Evolutionary conservation across 2,797 vertebrate species (phyloP), one percentile per base, ranked within the genome.

Genomic region (Macropus fuliginosus): DNA sequence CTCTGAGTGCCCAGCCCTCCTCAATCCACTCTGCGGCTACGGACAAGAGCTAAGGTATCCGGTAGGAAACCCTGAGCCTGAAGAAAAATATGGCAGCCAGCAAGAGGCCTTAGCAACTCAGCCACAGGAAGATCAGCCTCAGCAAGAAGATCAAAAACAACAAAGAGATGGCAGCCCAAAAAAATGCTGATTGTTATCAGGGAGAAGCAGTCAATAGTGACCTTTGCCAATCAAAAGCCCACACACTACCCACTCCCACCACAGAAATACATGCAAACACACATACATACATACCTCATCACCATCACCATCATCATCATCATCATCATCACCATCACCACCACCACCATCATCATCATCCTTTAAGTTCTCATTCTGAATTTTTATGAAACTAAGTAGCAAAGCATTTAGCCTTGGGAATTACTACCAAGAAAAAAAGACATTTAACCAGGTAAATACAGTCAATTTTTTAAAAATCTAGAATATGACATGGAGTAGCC

Each of bases 351-450:
- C 29, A 59, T n/a, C 34, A 81, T 91, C 91, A 56, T 31, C 52
- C 28, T 93, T 91, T 94, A 91, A 59, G 93, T 91, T 52, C 34
- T 21, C 54, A 92, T 57, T 93, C 52, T 92, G 74, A 81, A 55
- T 62, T 93, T 92, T 90, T 56, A 62, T 18, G 95, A 59, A 31
- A 81, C 12, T 54, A 96, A 94, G 94, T 91, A 91, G 90, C 55
- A 57, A 93, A 92, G 21, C 52, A 94, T 93, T 93, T 57, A 95
- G 31, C 55, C 59, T 13, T 55, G 8, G 50, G n/a, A 91, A 14
- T 40, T 90, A 95, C 66, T 57, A 94, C 11, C 92, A 90, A 95
- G 94, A 87, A 96, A 93, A 96, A 93, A 74, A 14, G n/a, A 40
- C 74, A 10, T 50, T 55, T 93, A 50, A 94, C n/a, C 90, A 94